A percentile compares a stretch with the other conserved stretches of the same genome.
Evolutionary conservation across 1,140 invertebrate species (phyloP).

Genomic region (Zophobas atratus): DNA sequence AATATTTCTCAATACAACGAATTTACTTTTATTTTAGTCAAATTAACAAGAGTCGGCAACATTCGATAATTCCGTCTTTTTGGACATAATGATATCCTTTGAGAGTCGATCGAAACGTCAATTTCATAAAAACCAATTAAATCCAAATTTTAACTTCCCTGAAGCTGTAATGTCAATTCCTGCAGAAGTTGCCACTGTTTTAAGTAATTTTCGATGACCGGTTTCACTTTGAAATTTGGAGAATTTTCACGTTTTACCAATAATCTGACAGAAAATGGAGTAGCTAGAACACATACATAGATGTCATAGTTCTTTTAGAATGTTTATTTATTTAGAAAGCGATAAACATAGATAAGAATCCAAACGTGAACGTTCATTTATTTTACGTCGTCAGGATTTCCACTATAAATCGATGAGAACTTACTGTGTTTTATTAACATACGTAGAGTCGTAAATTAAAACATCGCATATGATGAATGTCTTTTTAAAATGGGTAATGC

Average conservation of each 20-base stretch:
- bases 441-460: neutral
- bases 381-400: neutral
- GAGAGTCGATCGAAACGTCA: constrained; percentile 28
- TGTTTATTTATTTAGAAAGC: neutral
- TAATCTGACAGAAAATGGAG: too few species aligned
- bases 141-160: constrained; percentile 24
- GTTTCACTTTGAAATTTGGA: neutral
- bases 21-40: constrained; percentile 30
- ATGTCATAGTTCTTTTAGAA: neutral
- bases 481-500: neutral
- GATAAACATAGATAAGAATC: constrained; percentile 11
- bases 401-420: neutral
- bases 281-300: too few species aligned
- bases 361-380: neutral
- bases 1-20: constrained; percentile 23
- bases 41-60: constrained; percentile 30
- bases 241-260: too few species aligned
- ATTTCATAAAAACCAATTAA: constrained; percentile 19
- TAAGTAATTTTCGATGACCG: constrained; percentile 17
- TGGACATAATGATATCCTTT: constrained; percentile 26
- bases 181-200: constrained; percentile 9
- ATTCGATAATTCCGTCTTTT: constrained; percentile 22
- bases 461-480: neutral
- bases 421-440: neutral
- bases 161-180: constrained; percentile 15